A percentile compares a stretch with the other conserved stretches of the same genome.
Conservation (phyloP, 2,888 invertebrate species). For the Tachina lurida region DNA sequence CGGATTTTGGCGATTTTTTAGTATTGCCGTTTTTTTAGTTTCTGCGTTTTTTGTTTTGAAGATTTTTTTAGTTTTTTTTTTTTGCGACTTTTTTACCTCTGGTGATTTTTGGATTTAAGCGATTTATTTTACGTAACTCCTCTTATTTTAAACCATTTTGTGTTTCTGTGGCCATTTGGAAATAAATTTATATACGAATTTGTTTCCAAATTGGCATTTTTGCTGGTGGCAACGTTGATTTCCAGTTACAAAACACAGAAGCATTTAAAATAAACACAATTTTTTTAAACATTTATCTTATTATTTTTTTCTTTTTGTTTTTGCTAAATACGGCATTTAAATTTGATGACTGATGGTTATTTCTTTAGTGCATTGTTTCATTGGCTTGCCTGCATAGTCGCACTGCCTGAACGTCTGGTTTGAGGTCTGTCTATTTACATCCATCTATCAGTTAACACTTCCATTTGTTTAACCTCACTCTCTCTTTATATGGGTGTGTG, state of each 20-base stretch:
- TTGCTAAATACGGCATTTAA: conserved; percentile 48
- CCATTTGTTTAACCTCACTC: conserved; percentile 69
- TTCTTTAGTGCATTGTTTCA: conserved; percentile 6
- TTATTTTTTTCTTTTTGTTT: conserved; percentile 16
- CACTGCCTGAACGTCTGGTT: conserved; percentile 31
- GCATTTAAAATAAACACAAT: conserved; percentile 53
- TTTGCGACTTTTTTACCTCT: no score
- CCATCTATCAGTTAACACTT: conserved; percentile 67
- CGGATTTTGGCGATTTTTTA: no score
- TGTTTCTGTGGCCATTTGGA: background rate
- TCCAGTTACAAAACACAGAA: conserved; percentile 16
- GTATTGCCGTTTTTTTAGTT: no score
- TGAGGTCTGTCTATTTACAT: conserved; percentile 59
- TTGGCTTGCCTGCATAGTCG: conserved; percentile 16
- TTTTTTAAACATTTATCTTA: conserved; percentile 8
- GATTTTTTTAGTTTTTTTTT: no score
- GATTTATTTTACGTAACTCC: no score
- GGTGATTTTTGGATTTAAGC: no score
- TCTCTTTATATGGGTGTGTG: conserved; percentile 11
- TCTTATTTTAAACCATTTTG: no score
- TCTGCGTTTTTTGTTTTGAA: no score
- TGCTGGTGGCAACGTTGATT: background rate
- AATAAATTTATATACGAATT: no score
- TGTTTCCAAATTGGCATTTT: no score
- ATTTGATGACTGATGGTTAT: conserved; percentile 34